Evolutionary conservation across 2,797 vertebrate species (phyloP), one percentile per base, ranked within the genome.

Genomic region (Hypotaenidia okinawae): DNA sequence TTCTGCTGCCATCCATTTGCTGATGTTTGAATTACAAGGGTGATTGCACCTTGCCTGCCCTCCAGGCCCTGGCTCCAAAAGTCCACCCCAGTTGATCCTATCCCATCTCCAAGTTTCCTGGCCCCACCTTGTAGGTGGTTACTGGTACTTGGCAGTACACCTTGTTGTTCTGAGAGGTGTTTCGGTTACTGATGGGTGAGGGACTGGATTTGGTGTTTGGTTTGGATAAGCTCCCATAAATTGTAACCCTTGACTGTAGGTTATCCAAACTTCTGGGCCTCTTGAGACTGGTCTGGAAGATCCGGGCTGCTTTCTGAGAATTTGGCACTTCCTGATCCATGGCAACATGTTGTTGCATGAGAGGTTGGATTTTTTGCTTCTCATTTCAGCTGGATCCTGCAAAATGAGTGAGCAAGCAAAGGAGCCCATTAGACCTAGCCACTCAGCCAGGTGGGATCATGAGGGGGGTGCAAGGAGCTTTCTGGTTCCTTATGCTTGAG

Each of bases 261-360:
- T 97, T 97, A 95, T 97, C 96, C 96, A 97, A 97, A 96, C 86
- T 94, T 94, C 92, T 27, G 51, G 2, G 24, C 90, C 97, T 92
- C 96, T 54, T 25, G 97, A 96, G 72, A 81, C 51, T 97, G 94
- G 94, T 94, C 92, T 94, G 93, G 84, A 97, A 95, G 96, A 95
- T 93, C 75, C 91, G 93, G 91, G 85, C 96, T 97, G 84, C 93
- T 96, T 94, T 96, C 52, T 66, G 77, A 96, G 89, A 59, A 94
- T 94, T 97, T 97, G 97, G 95, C 95, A 93, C 89, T 94, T 90
- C 47, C 76, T 95, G 81, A 58, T 89, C 67, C 67, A 67, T 39
- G 70, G 93, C 72, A 84, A 35, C n/a, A 54, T 73, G 82, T 68
- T 82, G 62, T 76, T 39, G 18, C 25, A 45, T 5, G 63, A 82